phyloP scores from a whole-genome alignment of 1,140 invertebrate genomes.

The Psix sp. region DNA sequence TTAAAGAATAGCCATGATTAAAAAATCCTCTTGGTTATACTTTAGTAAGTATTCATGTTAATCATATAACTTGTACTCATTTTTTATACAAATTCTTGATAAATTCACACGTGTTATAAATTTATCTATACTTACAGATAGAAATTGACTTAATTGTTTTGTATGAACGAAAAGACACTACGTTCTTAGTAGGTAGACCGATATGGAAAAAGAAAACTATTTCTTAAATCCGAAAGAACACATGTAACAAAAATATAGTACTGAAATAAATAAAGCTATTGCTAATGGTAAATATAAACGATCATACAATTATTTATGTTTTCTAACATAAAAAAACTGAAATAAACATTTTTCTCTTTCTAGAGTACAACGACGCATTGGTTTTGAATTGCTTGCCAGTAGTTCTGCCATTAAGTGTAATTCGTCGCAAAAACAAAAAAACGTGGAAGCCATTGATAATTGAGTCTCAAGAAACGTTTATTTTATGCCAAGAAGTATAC shows the following conservation, averaged over 20 bases:
- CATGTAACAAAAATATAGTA: not conserved
- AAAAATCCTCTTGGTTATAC: too few relatives aligned
- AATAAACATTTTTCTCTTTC: conserved; percentile 2
- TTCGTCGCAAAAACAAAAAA: conserved; percentile 1
- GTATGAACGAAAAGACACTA: not conserved
- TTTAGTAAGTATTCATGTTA: too few relatives aligned
- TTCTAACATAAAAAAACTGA: conserved; percentile 3
- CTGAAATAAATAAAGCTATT: conserved; percentile 2
- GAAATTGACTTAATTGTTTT: conserved; percentile 2
- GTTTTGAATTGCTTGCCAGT: not conserved
- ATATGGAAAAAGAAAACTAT: not conserved
- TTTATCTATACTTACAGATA: too few relatives aligned
- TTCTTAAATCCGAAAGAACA: not conserved
- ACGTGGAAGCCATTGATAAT: conserved; percentile 2
- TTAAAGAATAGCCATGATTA: too few relatives aligned
- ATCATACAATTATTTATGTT: not conserved
- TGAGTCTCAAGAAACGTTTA: not conserved
- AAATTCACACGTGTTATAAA: too few relatives aligned
- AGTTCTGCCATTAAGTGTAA: not conserved
- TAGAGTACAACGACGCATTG: conserved; percentile 1
- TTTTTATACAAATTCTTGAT: too few relatives aligned
- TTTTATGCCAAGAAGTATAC: not conserved
- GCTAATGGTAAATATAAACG: not conserved
- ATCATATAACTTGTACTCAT: too few relatives aligned
- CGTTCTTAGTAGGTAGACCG: not conserved